Conservation (phyloP, 2,797 vertebrate species). For the Anguilla marmorata region DNA sequence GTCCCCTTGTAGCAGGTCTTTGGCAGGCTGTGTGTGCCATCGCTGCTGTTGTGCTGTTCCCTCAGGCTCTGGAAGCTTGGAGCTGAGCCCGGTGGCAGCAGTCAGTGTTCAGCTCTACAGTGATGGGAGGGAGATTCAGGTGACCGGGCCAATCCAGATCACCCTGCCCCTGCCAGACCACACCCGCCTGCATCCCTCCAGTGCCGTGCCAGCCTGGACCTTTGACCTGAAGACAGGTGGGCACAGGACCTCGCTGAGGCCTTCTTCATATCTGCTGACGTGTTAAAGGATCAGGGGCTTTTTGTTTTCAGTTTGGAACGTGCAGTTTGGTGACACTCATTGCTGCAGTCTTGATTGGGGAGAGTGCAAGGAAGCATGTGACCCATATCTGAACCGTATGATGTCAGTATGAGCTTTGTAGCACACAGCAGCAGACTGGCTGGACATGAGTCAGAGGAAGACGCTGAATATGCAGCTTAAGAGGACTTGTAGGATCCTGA, state of each 20-base stretch:
- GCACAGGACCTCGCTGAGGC: constrained; percentile 40
- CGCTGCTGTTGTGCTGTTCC: neutral
- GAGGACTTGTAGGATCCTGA: no score
- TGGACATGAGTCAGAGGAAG: no score
- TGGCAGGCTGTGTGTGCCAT: neutral
- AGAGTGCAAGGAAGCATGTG: no score
- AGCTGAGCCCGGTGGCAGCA: constrained; percentile 79
- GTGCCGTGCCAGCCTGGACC: constrained; percentile 82
- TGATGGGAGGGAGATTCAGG: constrained; percentile 69
- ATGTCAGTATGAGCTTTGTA: no score
- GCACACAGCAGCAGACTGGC: no score
- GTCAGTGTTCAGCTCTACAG: constrained; percentile 78
- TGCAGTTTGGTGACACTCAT: no score
- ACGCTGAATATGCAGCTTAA: no score
- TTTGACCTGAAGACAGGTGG: constrained; percentile 82
- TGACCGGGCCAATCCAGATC: constrained; percentile 79
- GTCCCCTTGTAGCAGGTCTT: no score
- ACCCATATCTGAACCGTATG: no score
- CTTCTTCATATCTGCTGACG: neutral
- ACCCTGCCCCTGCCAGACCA: constrained; percentile 73
- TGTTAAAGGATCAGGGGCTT: no score
- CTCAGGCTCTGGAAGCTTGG: constrained; percentile 77
- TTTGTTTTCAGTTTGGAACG: no score
- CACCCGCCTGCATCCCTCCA: constrained; percentile 62
- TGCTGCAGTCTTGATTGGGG: no score